Percentiles rank a stretch among this genome's conserved stretches.
Evolutionary conservation across 2,888 invertebrate genomes (phyloP).

Genomic region (Blastobasis lacticolella): DNA sequence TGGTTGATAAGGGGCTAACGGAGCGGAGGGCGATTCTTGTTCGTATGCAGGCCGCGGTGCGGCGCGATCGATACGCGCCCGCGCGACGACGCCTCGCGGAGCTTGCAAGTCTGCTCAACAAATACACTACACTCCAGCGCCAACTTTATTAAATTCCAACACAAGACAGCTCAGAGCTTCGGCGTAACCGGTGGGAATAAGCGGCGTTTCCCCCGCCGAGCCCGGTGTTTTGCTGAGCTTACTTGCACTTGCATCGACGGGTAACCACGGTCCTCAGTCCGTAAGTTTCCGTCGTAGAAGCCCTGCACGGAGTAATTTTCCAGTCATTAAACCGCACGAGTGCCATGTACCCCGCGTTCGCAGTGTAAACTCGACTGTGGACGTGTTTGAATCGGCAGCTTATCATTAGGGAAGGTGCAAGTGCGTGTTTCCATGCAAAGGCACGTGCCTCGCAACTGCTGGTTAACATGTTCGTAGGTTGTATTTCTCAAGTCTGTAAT

Average conservation of each 20-base stretch:
- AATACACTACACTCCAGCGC: conserved; percentile 30
- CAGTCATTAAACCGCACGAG: conserved; percentile 25
- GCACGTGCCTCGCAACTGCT: conserved; percentile 1
- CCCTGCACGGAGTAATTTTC: conserved; percentile 30
- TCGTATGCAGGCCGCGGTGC: conserved; percentile 68
- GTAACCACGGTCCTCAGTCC: too few relatives aligned
- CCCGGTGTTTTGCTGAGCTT: conserved; percentile 2
- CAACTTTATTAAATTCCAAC: conserved; percentile 35
- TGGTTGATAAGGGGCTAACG: conserved; percentile 54
- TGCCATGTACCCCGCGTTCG: neutral
- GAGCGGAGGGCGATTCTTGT: conserved; percentile 60
- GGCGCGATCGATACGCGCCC: conserved; percentile 71
- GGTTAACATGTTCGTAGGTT: neutral
- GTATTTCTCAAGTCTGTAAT: too few relatives aligned
- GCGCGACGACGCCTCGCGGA: conserved; percentile 47
- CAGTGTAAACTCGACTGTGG: neutral
- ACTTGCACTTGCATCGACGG: too few relatives aligned
- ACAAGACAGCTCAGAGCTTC: neutral
- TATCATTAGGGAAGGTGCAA: conserved; percentile 6
- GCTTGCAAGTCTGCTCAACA: conserved; percentile 48
- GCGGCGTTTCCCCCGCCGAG: too few relatives aligned
- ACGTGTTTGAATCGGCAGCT: neutral
- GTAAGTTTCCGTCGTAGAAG: conserved; percentile 6
- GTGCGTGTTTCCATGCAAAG: conserved; percentile 1
- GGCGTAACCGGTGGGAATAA: too few relatives aligned